A percentile compares a stretch with the other conserved stretches of the same genome.
These are phyloP conservation scores for Drosophila yooni DNA, from an alignment of 2,888 invertebrate genomes.

Conservation along the genomic window DNA sequence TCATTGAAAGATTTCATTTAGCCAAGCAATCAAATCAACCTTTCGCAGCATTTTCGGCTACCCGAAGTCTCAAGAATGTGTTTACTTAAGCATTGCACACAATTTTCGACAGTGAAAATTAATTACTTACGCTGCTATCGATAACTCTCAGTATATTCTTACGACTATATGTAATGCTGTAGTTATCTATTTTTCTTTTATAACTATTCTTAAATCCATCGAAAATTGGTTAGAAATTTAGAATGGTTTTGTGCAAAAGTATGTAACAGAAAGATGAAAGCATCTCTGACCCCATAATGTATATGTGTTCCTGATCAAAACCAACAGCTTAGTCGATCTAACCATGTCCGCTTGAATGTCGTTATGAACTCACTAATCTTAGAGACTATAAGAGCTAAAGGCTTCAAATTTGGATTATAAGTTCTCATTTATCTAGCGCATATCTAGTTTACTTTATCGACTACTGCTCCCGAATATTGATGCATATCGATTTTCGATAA, in stretches of 20 bases:
- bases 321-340: background rate
- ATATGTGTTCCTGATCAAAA: background rate
- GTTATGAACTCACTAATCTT: background rate
- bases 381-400: background rate
- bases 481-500: background rate
- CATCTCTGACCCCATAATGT: background rate
- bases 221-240: background rate
- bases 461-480: background rate
- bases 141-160: background rate
- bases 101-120: background rate
- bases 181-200: background rate
- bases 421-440: background rate
- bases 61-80: background rate
- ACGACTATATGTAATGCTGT: background rate
- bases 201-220: background rate
- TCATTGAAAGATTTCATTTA: slow-evolving; percentile 60
- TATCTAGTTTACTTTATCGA: background rate
- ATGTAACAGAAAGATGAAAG: background rate
- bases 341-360: background rate
- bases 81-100: background rate
- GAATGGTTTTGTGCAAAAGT: background rate
- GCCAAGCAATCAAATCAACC: slow-evolving; percentile 29
- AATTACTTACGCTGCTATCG: background rate
- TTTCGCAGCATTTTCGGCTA: background rate
- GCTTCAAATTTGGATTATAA: background rate